phyloP scores from a whole-genome alignment of 2,888 invertebrate genomes.

The Oxystoma pomonae region DNA sequence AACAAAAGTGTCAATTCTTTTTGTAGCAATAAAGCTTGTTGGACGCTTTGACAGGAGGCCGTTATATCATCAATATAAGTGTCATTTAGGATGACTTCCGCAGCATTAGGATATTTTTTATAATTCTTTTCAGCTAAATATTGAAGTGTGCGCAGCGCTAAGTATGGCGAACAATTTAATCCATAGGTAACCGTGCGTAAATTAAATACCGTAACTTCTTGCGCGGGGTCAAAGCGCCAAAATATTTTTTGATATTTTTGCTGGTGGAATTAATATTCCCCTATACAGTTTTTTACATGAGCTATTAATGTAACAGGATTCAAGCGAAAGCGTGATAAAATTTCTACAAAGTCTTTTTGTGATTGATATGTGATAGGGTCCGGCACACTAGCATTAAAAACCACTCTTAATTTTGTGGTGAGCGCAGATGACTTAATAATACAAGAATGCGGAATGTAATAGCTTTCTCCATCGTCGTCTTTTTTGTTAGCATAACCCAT shows the following conservation, averaged over 20 bases:
- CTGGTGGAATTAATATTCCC: neutral
- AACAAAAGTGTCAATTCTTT: neutral
- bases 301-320: neutral
- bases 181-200: neutral
- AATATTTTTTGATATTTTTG: constrained; percentile 3
- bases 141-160: constrained; percentile 1
- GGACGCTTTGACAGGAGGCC: neutral
- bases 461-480: neutral
- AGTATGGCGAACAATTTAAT: neutral
- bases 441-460: constrained; percentile 1
- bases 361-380: neutral
- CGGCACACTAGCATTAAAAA: neutral
- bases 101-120: no score
- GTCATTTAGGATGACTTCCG: neutral
- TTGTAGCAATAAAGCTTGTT: neutral
- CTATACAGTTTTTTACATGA: neutral
- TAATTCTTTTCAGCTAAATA: neutral
- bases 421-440: neutral
- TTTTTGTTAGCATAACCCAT: neutral
- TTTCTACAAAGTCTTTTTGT: neutral
- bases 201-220: neutral
- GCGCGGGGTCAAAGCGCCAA: neutral
- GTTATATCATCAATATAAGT: neutral
- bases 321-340: neutral
- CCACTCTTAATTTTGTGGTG: neutral